A percentile compares a stretch with the other conserved stretches of the same genome.
Evolutionary conservation across 2,113 vertebrate species (phyloP).

Genomic region (Vanacampus margaritifer): DNA sequence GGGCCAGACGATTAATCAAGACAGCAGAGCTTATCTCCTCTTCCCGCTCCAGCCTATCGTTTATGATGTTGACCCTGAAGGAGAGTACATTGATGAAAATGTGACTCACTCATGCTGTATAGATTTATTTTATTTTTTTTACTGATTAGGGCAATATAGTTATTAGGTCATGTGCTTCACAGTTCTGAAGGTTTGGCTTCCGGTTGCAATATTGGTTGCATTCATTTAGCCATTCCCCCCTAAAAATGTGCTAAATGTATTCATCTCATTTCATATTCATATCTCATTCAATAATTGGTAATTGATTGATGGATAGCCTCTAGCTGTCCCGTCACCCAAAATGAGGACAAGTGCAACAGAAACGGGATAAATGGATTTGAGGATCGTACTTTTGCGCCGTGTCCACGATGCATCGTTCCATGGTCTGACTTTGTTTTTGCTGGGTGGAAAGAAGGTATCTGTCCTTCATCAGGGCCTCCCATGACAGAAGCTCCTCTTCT

Average conservation of each 20-base stretch:
- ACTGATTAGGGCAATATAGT: too few species aligned
- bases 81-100: background rate
- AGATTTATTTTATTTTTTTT: too few species aligned
- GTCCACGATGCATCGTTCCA: slow-evolving; percentile 78
- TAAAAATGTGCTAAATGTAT: too few species aligned
- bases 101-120: background rate
- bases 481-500: slow-evolving; percentile 84
- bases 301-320: too few species aligned
- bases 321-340: too few species aligned
- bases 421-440: slow-evolving; percentile 72
- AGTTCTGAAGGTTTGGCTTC: too few species aligned
- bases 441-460: slow-evolving; percentile 79
- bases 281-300: too few species aligned
- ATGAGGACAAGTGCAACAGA: background rate
- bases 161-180: too few species aligned
- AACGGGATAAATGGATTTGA: background rate
- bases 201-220: too few species aligned
- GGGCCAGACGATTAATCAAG: slow-evolving; percentile 71
- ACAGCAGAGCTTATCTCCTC: slow-evolving; percentile 61
- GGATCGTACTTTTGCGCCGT: slow-evolving; percentile 78
- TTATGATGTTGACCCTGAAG: slow-evolving; percentile 75
- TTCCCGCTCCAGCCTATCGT: slow-evolving; percentile 77
- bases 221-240: too few species aligned
- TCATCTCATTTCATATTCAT: too few species aligned
- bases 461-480: slow-evolving; percentile 90